phyloP scores from a whole-genome alignment of 1,140 invertebrate genomes.

The Danaus plexippus region DNA sequence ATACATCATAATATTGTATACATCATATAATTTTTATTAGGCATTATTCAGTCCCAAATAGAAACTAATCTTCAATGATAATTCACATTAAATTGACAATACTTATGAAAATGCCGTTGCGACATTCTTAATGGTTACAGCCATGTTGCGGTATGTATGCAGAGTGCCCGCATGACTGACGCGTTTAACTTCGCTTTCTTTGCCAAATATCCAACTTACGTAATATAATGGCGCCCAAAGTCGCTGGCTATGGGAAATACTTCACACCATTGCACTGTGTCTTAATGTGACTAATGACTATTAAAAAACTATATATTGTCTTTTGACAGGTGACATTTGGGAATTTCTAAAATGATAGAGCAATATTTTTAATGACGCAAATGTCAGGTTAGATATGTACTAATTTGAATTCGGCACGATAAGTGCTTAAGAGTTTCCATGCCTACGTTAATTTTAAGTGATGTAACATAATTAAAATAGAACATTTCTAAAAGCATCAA shows the following conservation, averaged over 20 bases:
- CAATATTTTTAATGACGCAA: neutral
- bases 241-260: constrained; percentile 11
- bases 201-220: constrained; percentile 37
- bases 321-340: too few relatives aligned
- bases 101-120: constrained; percentile 9
- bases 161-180: constrained; percentile 30
- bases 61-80: too few relatives aligned
- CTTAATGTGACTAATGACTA: constrained; percentile 7
- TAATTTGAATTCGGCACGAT: too few relatives aligned
- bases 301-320: neutral
- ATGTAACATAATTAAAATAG: too few relatives aligned
- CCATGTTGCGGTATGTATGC: constrained; percentile 18
- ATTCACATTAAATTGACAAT: constrained; percentile 1
- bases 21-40: too few relatives aligned
- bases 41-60: too few relatives aligned
- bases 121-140: constrained; percentile 12
- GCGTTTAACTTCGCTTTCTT: constrained; percentile 43
- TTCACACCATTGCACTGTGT: constrained; percentile 15
- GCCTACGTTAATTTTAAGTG: too few relatives aligned
- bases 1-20: too few relatives aligned
- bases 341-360: neutral
- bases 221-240: constrained; percentile 16
- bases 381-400: too few relatives aligned
- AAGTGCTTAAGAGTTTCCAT: too few relatives aligned
- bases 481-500: too few relatives aligned